phyloP scores from a whole-genome alignment of 2,797 vertebrate species.

The Acrossocheilus fasciatus region DNA sequence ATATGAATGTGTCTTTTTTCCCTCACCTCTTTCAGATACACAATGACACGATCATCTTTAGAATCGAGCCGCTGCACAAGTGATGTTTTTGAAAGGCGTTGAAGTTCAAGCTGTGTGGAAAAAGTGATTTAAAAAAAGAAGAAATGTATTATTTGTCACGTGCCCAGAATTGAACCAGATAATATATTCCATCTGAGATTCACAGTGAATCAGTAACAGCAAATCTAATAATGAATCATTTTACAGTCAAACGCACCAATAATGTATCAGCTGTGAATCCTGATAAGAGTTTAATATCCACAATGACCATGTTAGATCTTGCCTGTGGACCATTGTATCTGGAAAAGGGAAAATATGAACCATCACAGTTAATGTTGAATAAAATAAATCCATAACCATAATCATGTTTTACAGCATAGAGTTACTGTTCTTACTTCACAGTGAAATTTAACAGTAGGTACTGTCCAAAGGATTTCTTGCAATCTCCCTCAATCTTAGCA shows the following conservation, averaged over 20 bases:
- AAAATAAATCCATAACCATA: neutral
- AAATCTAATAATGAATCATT: neutral
- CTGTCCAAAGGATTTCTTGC: constrained; percentile 21
- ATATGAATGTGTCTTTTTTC: neutral
- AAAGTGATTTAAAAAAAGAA: neutral
- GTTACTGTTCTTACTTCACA: constrained; percentile 40
- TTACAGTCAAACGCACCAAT: constrained; percentile 10
- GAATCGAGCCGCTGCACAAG: constrained; percentile 37
- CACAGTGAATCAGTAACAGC: neutral
- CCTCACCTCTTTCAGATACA: constrained; percentile 47
- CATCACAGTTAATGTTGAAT: neutral
- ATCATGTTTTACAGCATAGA: neutral
- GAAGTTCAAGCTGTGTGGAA: constrained; percentile 19
- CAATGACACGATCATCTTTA: constrained; percentile 46
- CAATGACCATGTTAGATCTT: constrained; percentile 59
- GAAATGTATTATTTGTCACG: neutral
- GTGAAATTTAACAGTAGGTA: constrained; percentile 14
- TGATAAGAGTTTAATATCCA: constrained; percentile 59
- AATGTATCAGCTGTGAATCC: constrained; percentile 57
- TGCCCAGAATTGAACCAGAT: neutral
- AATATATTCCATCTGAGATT: neutral
- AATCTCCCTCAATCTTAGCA: neutral
- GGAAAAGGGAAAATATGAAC: neutral
- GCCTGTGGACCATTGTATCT: constrained; percentile 48
- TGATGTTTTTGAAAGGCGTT: neutral